Base-by-base conservation (phyloP, 1,140 invertebrate genomes). In the Halyomorpha halys region DNA sequence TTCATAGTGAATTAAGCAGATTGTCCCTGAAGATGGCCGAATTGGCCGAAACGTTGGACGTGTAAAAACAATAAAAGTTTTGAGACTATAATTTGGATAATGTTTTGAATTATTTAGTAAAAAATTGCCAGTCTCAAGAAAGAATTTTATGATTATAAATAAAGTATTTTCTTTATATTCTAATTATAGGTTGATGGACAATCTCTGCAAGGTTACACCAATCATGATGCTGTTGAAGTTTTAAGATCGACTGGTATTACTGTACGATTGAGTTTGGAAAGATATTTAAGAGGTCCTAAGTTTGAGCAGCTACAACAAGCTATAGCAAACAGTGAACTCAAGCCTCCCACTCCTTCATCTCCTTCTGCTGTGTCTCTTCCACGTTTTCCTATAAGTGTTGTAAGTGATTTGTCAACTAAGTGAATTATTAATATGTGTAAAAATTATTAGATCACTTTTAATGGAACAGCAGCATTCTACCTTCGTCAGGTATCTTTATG, bases 181-280 rank as follows among this genome's bases (percentile, higher is more conserved):
- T 2, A 19, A 15, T 51, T 30, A 62, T 66, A 83, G 81, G 83
- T 98, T 47, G 94, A 98, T 78, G 91, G 91, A 18, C 86, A 86
- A 70, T 89, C 89, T n/a, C 79, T 98, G 59, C 87, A 94, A 73
- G 94, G 94, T 64, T 95, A 91, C 75, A 92, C 90, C 49, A 98
- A 98, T 78, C 91, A 97, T 73, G 85, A 97, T 71, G 94, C 95
- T 11, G 94, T 98, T 0, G 93, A 97, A 74, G 88, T 97, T 27
- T 76, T 89, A 54, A 65, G 93, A 66, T 91, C 89, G 71, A 97
- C 94, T 44, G 93, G 93, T 4, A 87, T 87, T 70, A 82, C 86
- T 5, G 92, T 96, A 1, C 83, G 83, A 54, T 77, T 98, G 6
- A 87, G 91, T 67, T 77, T 98, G 61, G 92, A 95, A 70, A 80